Base-by-base conservation (phyloP, 2,797 vertebrate genomes). In the Cyclopterus lumpus region DNA sequence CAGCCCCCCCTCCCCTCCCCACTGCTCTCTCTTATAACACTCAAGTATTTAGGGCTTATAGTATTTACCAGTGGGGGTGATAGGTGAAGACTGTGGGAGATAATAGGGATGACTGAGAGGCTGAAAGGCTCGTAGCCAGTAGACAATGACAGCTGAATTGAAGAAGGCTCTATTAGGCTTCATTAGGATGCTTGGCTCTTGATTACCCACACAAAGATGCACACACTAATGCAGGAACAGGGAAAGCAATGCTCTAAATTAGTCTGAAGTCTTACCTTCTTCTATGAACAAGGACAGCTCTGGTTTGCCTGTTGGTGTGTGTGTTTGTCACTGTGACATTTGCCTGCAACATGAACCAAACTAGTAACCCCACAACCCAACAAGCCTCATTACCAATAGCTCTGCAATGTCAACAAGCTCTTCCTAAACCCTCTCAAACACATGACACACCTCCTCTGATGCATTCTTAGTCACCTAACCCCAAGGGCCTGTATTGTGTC, bases 51-150 rank as follows among this genome's bases (percentile, higher is more conserved):
- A 79, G 78, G 73, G 80, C 82, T 89, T 91, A 88, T 83, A 81
- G 88, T 74, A 80, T 85, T 92, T 84, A 86, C 70, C 90, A 89
- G 90, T 78, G 30, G 86, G 89, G 83, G 85, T 89, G 83, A 89
- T 85, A 89, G 86, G 88, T 86, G 87, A 88, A 85, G 87, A 72
- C 87, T 78, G 77, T 78, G 82, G 84, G 82, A 89, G 88, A 91
- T 92, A 92, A 92, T 88, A 79, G 83, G 76, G 86, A 89, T 81
- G 88, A 90, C 71, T 83, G 87, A 85, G 81, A 80, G 84, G 77
- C 84, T 91, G 86, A 90, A 88, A 89, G 64, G 84, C 87, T 77
- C 77, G 84, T 76, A 83, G 73, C 82, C 84, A 86, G 84, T 90
- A 87, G 67, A 83, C 80, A 86, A 85, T 89, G 88, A 83, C 85